Evolutionary conservation across 2,888 invertebrate species (phyloP), one percentile per base, ranked within the genome.

Genomic region (Chouioia cunea): DNA sequence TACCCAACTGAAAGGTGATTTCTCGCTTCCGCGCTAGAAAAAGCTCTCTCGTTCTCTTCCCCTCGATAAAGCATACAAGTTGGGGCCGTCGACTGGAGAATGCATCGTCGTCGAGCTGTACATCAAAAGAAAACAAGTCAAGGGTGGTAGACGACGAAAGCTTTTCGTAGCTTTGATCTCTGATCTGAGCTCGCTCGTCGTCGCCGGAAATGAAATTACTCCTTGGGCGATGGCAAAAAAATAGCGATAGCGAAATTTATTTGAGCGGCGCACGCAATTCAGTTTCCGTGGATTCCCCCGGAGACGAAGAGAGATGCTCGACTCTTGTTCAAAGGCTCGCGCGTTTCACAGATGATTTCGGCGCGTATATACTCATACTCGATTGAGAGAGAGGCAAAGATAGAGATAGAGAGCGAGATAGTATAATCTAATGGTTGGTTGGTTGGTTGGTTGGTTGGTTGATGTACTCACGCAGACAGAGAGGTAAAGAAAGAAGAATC

Each of bases 41-140:
- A 12, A 48, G n/a, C 22, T 63, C 16, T 46, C 10, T 46, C 27
- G n/a, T 15, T 16, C 43, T 65, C 22, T 70, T 53, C 70, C 63
- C 20, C 64, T 64, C 47, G 64, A 64, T 58, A 47, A 48, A 60
- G 57, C 57, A 63, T 27, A 48, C 59, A 56, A 56, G 69, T 22
- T 23, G 23, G 44, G 27, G 22, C 36, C 16, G 20, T 50, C 4
- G 16, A 62, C 20, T 22, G 23, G 10, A 4, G 48, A 59, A 59
- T 59, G 59, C 53, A 59, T 8, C 10, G 18, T 50, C 16, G 46
- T 14, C 48, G 20, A 60, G 62, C 56, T 36, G 27, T 54, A 46
- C 27, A 56, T 54, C 56, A 63, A 54, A 54, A 63, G 53, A 6
- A n/a, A 44, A 53, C 44, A 23, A 44, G 23, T 27, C 27, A 44